phyloP scores from a whole-genome alignment of 2,113 vertebrate species.

The Dipodomys merriami region DNA sequence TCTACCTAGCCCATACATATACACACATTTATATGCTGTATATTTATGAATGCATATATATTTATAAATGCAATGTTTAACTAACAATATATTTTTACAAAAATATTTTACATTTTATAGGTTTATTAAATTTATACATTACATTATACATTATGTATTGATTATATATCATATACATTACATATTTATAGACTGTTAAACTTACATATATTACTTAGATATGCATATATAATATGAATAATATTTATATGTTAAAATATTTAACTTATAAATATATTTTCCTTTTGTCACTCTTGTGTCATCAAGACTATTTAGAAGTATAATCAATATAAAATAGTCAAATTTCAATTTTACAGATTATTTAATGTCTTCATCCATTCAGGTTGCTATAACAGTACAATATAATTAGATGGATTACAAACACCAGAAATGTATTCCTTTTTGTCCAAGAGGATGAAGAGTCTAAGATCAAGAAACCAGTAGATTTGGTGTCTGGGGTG shows the following conservation, averaged over 20 bases:
- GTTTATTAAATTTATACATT: too few relatives aligned
- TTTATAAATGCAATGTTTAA: slow-evolving; percentile 17
- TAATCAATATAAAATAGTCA: not conserved
- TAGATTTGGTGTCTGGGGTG: too few relatives aligned
- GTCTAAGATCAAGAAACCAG: not conserved
- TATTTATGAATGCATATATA: not conserved
- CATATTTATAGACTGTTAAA: too few relatives aligned
- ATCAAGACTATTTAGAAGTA: not conserved
- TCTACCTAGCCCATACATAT: not conserved
- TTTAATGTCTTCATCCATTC: not conserved
- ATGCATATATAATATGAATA: too few relatives aligned
- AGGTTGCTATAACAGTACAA: not conserved
- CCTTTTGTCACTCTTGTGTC: not conserved
- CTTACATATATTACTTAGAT: too few relatives aligned
- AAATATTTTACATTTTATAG: too few relatives aligned
- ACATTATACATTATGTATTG: too few relatives aligned
- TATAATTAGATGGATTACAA: not conserved
- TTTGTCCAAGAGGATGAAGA: not conserved
- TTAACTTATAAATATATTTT: not conserved
- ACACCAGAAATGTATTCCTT: not conserved
- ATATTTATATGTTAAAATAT: not conserved
- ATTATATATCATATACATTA: too few relatives aligned
- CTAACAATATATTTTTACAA: not conserved
- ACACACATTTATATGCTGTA: not conserved
- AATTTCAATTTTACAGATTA: not conserved